Base-by-base conservation (phyloP, 2,113 vertebrate genomes). In the Paramormyrops kingsleyae region DNA sequence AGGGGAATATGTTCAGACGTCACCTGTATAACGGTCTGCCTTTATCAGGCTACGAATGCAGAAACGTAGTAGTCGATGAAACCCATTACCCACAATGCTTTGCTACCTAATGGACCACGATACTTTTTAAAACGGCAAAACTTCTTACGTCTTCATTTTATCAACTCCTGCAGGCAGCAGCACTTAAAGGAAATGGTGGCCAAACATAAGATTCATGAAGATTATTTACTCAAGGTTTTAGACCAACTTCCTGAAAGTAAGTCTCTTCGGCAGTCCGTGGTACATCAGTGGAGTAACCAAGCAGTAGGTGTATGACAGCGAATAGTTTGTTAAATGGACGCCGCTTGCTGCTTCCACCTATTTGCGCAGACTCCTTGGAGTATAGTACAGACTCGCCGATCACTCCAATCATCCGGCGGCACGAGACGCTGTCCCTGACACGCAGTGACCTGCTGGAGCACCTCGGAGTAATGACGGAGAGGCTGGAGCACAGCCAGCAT, bases 201-300 rank as follows among this genome's bases (percentile, higher is more conserved):
- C 91, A 96, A 95, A 91, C 93, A 96, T 19, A 93, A 95, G 94
- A 89, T 90, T 9, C 95, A 93, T 56, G 94, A 96, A 92, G 93
- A 96, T 91, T 97, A 96, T 88, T 88, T 97, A 88, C 88, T 93
- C 84, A 95, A 96, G 93, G 95, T 94, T 21, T 86, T 95, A 6
- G 92, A 96, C 89, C 91, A 93, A 90, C 91, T 97, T 44, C 96
- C 95, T 80, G 94, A 93, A 15, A 94, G 95, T 96, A 94, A 89
- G 94, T 94, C 74, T 19, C 4, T 87, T 59, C 59, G 86, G 13
- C n/a, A 39, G 52, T 10, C 7, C 52, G 2, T 59, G 39, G n/a
- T 8, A 31, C 44, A 50, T 87, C 10, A 52, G 19, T 44, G 21
- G 13, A 53, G 31, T 44, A 21, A 19, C 5, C n/a, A 42, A 42